phyloP scores from a whole-genome alignment of 2,888 invertebrate species.

The Parnassius smintheus region DNA sequence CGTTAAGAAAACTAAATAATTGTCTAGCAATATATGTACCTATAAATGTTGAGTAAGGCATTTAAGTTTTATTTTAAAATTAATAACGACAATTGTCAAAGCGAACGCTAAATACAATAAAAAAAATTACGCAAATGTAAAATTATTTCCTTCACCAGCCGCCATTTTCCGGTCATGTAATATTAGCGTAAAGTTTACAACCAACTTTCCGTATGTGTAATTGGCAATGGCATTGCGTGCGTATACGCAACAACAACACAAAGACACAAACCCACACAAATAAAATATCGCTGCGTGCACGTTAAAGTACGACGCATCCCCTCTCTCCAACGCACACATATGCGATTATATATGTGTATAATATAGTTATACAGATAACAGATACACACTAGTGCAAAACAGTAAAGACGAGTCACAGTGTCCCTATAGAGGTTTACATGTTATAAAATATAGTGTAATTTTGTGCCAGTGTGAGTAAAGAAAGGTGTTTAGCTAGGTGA shows the following conservation, averaged over 20 bases:
- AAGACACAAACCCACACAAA: slow-evolving; percentile 32
- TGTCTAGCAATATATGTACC: no score
- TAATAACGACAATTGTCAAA: slow-evolving; percentile 7
- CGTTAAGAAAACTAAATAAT: no score
- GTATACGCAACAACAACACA: slow-evolving; percentile 72
- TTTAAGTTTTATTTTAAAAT: slow-evolving; percentile 19
- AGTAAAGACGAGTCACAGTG: slow-evolving; percentile 29
- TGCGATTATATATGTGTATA: slow-evolving; percentile 8
- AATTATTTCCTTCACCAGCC: slow-evolving; percentile 39
- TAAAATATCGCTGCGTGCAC: slow-evolving; percentile 22
- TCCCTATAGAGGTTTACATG: slow-evolving; percentile 23
- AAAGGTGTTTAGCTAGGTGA: slow-evolving; percentile 76
- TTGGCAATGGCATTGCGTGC: slow-evolving; percentile 79
- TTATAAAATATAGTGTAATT: slow-evolving; percentile 37
- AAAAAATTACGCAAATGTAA: slow-evolving; percentile 31
- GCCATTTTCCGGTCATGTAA: slow-evolving; percentile 73
- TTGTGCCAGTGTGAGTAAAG: slow-evolving; percentile 66
- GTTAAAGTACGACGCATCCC: slow-evolving; percentile 43
- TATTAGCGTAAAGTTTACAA: slow-evolving; percentile 60
- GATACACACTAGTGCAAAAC: slow-evolving; percentile 28
- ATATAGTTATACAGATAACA: slow-evolving; percentile 14
- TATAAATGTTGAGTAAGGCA: not conserved
- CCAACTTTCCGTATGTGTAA: slow-evolving; percentile 69
- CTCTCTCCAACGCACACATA: slow-evolving; percentile 43
- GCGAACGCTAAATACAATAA: slow-evolving; percentile 8